A percentile compares a stretch with the other conserved stretches of the same genome.
Conservation (phyloP, 2,888 invertebrate genomes). For the Sinohyriopsis cumingii region DNA sequence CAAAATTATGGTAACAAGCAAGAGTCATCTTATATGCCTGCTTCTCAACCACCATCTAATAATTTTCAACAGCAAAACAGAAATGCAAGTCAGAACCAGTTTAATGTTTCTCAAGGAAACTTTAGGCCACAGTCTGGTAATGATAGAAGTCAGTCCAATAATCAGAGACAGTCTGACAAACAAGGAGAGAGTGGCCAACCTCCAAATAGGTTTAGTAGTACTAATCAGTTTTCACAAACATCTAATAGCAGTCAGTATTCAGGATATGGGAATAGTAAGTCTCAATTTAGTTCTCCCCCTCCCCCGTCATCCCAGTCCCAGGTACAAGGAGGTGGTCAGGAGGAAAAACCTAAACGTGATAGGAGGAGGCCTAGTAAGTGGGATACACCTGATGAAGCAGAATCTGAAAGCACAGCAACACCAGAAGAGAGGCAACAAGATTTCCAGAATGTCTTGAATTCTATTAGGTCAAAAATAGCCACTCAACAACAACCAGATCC, state of each 20-base stretch:
- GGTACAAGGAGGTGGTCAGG: constrained; percentile 2
- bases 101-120: constrained; percentile 7
- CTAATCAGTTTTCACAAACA: too few species aligned
- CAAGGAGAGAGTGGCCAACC: constrained; percentile 19
- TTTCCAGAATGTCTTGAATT: too few species aligned
- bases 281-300: constrained; percentile 10
- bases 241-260: neutral
- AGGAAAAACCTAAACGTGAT: constrained; percentile 29
- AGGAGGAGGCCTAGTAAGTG: constrained; percentile 53
- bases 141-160: constrained; percentile 11
- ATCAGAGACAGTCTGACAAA: constrained; percentile 1
- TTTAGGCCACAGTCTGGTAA: constrained; percentile 5
- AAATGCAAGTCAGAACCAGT: constrained; percentile 20
- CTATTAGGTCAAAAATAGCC: too few species aligned
- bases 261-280: constrained; percentile 27
- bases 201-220: neutral
- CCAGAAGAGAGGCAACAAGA: too few species aligned
- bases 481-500: too few species aligned
- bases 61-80: constrained; percentile 1
- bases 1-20: constrained; percentile 3
- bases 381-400: constrained; percentile 42
- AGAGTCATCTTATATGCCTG: too few species aligned
- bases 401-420: too few species aligned
- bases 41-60: constrained; percentile 1
- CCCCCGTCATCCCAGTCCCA: neutral